Evolutionary conservation across 2,113 vertebrate genomes (phyloP).

Genomic region (Lanius collurio): DNA sequence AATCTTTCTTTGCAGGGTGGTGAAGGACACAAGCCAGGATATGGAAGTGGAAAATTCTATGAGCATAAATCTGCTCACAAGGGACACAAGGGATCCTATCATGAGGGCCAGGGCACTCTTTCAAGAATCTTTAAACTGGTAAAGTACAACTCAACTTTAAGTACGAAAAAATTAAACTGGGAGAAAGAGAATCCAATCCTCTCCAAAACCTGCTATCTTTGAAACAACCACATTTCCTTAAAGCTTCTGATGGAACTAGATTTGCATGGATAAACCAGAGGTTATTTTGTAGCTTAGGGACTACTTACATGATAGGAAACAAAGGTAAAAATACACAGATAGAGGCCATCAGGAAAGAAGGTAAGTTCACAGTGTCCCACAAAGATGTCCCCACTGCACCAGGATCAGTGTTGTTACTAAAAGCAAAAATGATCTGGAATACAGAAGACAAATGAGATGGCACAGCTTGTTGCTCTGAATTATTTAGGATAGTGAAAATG

Average conservation of each 20-base stretch:
- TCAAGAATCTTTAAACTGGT: slow-evolving; percentile 99
- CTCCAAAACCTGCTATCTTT: background rate
- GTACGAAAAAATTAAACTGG: background rate
- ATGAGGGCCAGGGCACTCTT: slow-evolving; percentile 90
- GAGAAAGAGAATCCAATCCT: background rate
- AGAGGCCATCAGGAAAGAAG: background rate
- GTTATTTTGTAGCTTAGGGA: background rate
- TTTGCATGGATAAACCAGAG: background rate
- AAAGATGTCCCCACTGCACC: background rate
- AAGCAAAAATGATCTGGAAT: background rate
- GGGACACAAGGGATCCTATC: slow-evolving; percentile 85
- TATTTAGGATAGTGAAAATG: background rate
- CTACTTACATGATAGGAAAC: background rate
- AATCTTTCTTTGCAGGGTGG: slow-evolving; percentile 75
- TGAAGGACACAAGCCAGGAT: slow-evolving; percentile 80
- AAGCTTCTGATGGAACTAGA: background rate
- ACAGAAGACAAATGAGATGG: background rate
- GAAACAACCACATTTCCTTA: background rate
- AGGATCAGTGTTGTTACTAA: background rate
- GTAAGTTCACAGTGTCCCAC: background rate
- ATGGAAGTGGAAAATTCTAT: slow-evolving; percentile 74
- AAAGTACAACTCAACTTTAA: slow-evolving; percentile 65
- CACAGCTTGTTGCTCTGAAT: background rate
- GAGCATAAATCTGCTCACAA: slow-evolving; percentile 82
- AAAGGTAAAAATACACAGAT: background rate